Base-by-base conservation (phyloP, 2,888 invertebrate species). In the Lochmaea crataegi region DNA sequence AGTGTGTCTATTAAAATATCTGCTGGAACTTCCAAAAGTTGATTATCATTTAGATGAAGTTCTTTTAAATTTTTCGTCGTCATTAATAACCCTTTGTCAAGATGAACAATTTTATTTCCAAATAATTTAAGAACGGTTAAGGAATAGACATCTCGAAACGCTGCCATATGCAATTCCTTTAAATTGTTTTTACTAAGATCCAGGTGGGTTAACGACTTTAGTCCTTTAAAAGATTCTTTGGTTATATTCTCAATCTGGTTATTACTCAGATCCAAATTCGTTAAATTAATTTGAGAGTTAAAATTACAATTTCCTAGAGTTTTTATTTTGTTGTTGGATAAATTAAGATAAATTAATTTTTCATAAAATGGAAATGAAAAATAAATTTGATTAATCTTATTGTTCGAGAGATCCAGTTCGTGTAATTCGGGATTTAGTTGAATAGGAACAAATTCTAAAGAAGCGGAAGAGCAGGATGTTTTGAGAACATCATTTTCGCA, bases 351-450 rank as follows among this genome's bases (percentile, higher is more conserved):
- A 82, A 92, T 91, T 53, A 97, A 90, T 82, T 93, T 92, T 77
- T 92, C 91, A 87, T 96, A 96, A 87, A 96, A 94, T 65, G 90
- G 90, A 83, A 96, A 91, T 22, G 94, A 92, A 85, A 93, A 93
- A 78, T 93, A 92, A 9, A 97, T 90, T 83, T 91, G 92, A 83
- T 91, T 90, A 83, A 97, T 94, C 79, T 92, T 91, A 87, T 97
- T 97, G 84, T 92, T 90, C n/a, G 93, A 93, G 72, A 97, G 91
- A 84, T 94, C 94, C 83, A 97, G 93, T 86, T 93, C 92, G 68
- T 91, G 92, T 65, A 95, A 91, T 85, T 94, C 94, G 56, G 97
- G 97, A 87, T 96, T 96, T 79, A 96, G 90, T 84, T 95, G 95
- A 81, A 96, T 95, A 75, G 96, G 96, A 69, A 96, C 94, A 81